These are phyloP conservation scores for Bradysia coprophila DNA, from an alignment of 1,140 invertebrate species.

Conservation along the genomic window DNA sequence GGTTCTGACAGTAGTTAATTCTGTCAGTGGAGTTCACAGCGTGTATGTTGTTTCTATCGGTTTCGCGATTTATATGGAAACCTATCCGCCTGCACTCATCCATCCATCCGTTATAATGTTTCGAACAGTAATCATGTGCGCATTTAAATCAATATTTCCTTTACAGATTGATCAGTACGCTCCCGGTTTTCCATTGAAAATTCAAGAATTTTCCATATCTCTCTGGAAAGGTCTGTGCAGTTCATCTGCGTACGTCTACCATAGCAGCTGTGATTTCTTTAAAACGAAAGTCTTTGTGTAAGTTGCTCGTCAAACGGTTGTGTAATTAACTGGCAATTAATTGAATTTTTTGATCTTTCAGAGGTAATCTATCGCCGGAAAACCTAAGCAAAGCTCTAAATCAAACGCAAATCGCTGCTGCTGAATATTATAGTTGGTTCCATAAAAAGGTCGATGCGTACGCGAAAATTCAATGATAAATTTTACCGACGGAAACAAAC, in stretches of 20 bases:
- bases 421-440: slow-evolving; percentile 48
- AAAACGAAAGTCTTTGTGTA: slow-evolving; percentile 58
- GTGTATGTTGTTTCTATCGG: too few species aligned
- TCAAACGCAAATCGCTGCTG: slow-evolving; percentile 35
- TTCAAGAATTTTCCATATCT: slow-evolving; percentile 25
- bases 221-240: slow-evolving; percentile 22
- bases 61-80: too few species aligned
- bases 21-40: too few species aligned
- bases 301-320: slow-evolving; percentile 34
- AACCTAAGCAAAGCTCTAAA: slow-evolving; percentile 49
- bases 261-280: slow-evolving; percentile 31
- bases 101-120: too few species aligned
- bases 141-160: too few species aligned
- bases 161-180: slow-evolving; percentile 45
- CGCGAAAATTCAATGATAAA: slow-evolving; percentile 43
- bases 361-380: slow-evolving; percentile 53
- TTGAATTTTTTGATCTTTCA: slow-evolving; percentile 28
- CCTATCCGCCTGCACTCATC: too few species aligned
- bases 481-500: too few species aligned
- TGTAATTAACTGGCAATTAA: too few species aligned
- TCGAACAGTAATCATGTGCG: too few species aligned
- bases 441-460: slow-evolving; percentile 51
- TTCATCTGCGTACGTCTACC: slow-evolving; percentile 27
- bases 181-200: slow-evolving; percentile 40
- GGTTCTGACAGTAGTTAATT: too few species aligned